phyloP scores from a whole-genome alignment of 2,113 vertebrate species.

The Dasyprocta punctata region DNA sequence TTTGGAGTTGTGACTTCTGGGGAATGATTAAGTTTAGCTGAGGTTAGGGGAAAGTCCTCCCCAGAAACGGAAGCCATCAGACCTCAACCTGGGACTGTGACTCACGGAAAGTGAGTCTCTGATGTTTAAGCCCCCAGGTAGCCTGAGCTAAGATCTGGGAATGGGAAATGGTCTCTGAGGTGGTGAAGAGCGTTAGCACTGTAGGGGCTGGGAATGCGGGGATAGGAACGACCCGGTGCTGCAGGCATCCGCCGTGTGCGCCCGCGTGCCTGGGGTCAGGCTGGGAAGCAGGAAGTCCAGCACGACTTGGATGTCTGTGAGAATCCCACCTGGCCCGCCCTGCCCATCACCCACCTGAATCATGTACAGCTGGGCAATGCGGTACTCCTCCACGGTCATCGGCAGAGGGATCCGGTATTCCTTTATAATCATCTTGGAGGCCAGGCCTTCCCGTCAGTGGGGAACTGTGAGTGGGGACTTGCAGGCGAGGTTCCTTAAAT shows the following conservation, averaged over 20 bases:
- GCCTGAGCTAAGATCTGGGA: not conserved
- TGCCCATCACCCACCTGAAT: slow-evolving; percentile 91
- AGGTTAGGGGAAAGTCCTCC: not conserved
- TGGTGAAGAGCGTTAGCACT: rapidly evolving
- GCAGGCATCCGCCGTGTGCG: rapidly evolving
- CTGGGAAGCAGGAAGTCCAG: not conserved
- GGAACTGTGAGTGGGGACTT: slow-evolving; percentile 82
- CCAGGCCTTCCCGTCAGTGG: slow-evolving; percentile 73
- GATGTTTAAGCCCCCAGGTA: not conserved
- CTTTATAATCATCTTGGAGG: slow-evolving; percentile 97
- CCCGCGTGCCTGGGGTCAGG: rapidly evolving
- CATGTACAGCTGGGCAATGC: slow-evolving; percentile 99
- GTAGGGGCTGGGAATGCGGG: rapidly evolving
- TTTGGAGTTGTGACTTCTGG: not conserved
- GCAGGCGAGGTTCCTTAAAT: slow-evolving; percentile 83
- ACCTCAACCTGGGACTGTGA: not conserved
- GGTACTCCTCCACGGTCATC: slow-evolving; percentile 98
- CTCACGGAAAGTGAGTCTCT: not conserved
- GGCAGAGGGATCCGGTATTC: slow-evolving; percentile 98
- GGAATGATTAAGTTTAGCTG: not conserved
- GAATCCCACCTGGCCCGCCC: not conserved
- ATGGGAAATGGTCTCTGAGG: rapidly evolving
- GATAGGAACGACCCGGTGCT: not conserved
- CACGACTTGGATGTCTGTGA: rapidly evolving
- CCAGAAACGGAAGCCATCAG: not conserved